Evolutionary conservation across 2,797 vertebrate species (phyloP).

Genomic region (Muscicapa striata): DNA sequence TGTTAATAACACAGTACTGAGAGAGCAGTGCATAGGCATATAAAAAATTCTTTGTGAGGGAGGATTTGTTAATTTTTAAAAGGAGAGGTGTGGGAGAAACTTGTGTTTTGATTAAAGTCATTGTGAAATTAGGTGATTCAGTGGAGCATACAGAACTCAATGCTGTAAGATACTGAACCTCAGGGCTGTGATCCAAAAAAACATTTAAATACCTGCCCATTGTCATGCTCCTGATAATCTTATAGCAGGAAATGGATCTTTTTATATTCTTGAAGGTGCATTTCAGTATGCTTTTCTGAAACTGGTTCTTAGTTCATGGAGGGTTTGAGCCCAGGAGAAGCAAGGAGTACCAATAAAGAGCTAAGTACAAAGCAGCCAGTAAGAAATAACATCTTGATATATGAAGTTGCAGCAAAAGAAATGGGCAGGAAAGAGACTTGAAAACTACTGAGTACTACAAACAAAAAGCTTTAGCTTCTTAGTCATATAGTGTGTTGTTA

Average conservation of each 20-base stretch:
- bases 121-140: not conserved
- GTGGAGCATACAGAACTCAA: not conserved
- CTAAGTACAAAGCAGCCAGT: not conserved
- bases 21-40: not conserved
- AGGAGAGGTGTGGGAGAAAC: constrained; percentile 44
- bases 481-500: not conserved
- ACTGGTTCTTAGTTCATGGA: not conserved
- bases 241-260: not conserved
- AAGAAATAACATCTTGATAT: not conserved
- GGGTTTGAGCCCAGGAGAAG: not conserved
- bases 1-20: not conserved
- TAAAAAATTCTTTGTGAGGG: constrained; percentile 34
- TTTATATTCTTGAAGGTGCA: not conserved
- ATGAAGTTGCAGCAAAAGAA: not conserved
- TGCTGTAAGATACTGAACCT: not conserved
- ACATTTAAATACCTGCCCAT: not conserved
- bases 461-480: not conserved
- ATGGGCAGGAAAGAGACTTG: not conserved
- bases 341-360: not conserved
- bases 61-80: constrained; percentile 59
- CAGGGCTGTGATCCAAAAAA: not conserved
- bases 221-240: not conserved
- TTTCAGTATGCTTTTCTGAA: constrained; percentile 4
- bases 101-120: constrained; percentile 13
- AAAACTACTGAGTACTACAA: not conserved